phyloP scores from a whole-genome alignment of 1,140 invertebrate species.

The Diploscapter pachys region DNA sequence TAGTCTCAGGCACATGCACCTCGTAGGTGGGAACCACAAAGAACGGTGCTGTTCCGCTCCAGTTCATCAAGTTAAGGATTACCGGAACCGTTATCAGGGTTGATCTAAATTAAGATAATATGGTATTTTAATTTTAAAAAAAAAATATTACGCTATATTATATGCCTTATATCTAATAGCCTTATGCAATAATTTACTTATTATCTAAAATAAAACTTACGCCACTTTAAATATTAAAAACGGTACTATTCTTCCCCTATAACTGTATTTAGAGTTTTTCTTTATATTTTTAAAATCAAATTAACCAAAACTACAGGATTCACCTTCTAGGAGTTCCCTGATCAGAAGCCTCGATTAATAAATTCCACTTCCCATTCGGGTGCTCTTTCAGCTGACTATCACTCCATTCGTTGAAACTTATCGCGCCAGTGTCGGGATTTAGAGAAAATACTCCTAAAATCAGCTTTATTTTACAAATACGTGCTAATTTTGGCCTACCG shows the following conservation, averaged over 20 bases:
- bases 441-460: conserved; percentile 13
- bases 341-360: conserved; percentile 30
- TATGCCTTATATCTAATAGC: no score
- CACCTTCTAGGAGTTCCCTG: conserved; percentile 24
- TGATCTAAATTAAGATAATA: neutral
- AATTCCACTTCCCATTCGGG: conserved; percentile 10
- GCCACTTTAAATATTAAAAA: no score
- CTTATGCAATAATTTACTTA: no score
- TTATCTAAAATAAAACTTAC: no score
- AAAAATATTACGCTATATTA: no score
- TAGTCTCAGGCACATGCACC: conserved; percentile 12
- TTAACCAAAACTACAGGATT: no score
- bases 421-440: conserved; percentile 31
- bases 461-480: no score
- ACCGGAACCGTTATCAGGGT: conserved; percentile 9
- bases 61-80: conserved; percentile 15
- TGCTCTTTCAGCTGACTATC: conserved; percentile 11
- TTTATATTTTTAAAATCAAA: no score
- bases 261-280: no score
- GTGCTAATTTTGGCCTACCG: neutral
- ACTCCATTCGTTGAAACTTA: conserved; percentile 39
- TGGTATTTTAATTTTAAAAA: no score
- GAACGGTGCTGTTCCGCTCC: conserved; percentile 30
- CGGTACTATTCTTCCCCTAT: no score
- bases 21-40: conserved; percentile 24